Base-by-base conservation (phyloP, 2,797 vertebrate genomes). In the Streptopelia turtur region DNA sequence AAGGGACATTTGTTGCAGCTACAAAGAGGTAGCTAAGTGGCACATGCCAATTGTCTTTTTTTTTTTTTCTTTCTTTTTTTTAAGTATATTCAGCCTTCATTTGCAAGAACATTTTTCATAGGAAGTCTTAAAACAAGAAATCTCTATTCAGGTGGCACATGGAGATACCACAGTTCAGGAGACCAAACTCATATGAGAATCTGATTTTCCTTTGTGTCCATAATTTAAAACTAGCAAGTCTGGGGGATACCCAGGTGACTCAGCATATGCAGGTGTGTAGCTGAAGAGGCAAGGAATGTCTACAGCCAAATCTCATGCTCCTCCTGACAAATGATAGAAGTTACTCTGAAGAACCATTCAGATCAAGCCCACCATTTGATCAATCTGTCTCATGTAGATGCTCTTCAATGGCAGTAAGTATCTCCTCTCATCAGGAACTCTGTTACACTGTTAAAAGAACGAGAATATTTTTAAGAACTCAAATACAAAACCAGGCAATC, bases 371-470 rank as follows among this genome's bases (percentile, higher is more conserved):
- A 99, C 99, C 99, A 99, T 99, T 69, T 98, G 98, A 97, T 99
- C 99, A 3, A 99, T 99, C 98, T 99, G 99, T 31, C 98, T 98
- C 99, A 99, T 99, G 98, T 99, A 99, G 96, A 99, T 95, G 49
- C 99, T 99, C 98, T 99, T 99, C 89, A 99, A 87, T 2, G 99
- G 99, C 87, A 99, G 98, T 22, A 98, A 94, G 61, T 98, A 99
- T 6, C 99, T 98, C 39, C 98, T 98, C 97, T 99, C 99, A 6
- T 99, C 99, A 5, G 99, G 98, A 94, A 99, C 99, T 92, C 98
- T 98, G 97, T 98, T 98, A 96, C 99, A 99, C 99, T 99, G 95
- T 13, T 5, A 90, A 91, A 33, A 61, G 66, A 96, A 86, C 0
- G 1, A 52, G 20, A 71, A 5, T 0, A 13, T 14, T 47, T 71